A percentile compares a stretch with the other conserved stretches of the same genome.
phyloP scores from a whole-genome alignment of 2,888 invertebrate species.

The Chorisops tibialis region DNA sequence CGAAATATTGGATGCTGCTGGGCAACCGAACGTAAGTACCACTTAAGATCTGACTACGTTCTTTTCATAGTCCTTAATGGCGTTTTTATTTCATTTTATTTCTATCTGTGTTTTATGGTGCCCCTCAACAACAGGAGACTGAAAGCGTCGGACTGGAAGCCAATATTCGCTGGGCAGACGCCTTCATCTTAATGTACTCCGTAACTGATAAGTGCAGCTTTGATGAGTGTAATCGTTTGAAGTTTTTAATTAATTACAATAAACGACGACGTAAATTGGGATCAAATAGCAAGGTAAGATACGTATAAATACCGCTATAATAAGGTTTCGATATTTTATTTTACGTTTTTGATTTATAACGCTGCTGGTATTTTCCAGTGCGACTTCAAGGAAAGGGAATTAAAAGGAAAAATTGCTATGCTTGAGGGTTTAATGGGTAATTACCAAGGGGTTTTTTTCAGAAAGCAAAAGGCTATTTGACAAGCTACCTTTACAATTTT shows the following conservation, averaged over 20 bases:
- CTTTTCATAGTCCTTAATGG: background rate
- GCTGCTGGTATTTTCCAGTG: too few relatives aligned
- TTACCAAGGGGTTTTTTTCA: too few relatives aligned
- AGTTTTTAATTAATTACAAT: constrained; percentile 78
- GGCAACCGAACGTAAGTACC: constrained; percentile 65
- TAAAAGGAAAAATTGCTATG: too few relatives aligned
- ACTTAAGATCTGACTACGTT: background rate
- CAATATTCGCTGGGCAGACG: constrained; percentile 85
- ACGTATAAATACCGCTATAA: background rate
- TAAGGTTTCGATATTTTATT: background rate
- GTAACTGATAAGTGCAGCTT: constrained; percentile 87
- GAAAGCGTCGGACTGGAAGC: constrained; percentile 69
- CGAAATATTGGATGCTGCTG: constrained; percentile 75
- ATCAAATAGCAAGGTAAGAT: constrained; percentile 57
- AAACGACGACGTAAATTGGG: constrained; percentile 66
- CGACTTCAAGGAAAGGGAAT: too few relatives aligned
- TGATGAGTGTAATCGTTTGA: constrained; percentile 78
- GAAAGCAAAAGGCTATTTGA: too few relatives aligned
- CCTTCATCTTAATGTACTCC: constrained; percentile 81
- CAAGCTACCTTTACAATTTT: too few relatives aligned
- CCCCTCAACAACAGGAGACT: constrained; percentile 56
- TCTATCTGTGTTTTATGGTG: constrained; percentile 32
- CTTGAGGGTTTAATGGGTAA: too few relatives aligned
- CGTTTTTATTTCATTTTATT: constrained; percentile 29
- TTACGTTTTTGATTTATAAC: background rate